Evolutionary conservation across 2,113 vertebrate species (phyloP), one percentile per base, ranked within the genome.

Genomic region (Prionailurus bengalensis): DNA sequence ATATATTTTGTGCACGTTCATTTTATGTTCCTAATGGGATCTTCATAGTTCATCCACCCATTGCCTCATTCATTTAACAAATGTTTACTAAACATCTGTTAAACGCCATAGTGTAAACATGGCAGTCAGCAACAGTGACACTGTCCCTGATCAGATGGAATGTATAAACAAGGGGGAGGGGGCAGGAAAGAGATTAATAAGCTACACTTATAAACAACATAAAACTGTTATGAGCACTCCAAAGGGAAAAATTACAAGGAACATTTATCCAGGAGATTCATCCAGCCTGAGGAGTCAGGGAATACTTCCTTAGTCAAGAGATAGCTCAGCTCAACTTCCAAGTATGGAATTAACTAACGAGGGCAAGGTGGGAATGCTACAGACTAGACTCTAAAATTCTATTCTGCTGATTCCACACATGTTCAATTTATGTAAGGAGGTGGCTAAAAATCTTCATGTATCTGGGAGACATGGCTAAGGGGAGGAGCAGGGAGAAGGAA

Each of bases 311-410:
- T 33, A 31, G 17, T 45, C 12, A 61, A 94, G 17, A 19, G 15
- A 94, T 21, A 9, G 29, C 48, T 91, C 29, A 39, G 58, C 48
- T 95, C 42, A 89, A 83, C 31, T 70, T 76, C 42, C 10, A 68
- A 74, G n/a, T 42, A 42, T 4, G 33, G 21, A 76, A 96, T 92
- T 91, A 79, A 94, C 17, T 86, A 94, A 76, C 3, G 4, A 45
- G 16, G 73, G 39, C 25, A 33, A 96, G 21, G 9, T 79, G 31
- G 51, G 39, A 89, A 87, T 23, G 36, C 39, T n/a, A 74, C 4
- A 81, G n/a, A 79, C 45, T 58, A 82, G 31, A 85, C 27, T 73
- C 21, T 19, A 80, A 97, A 94, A 94, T 80, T 85, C 70, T 27
- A 12, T 25, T 87, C 73, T 83, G 42, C 48, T 58, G 33, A 33